Percentiles rank a stretch among this genome's conserved stretches.
Conservation (phyloP, 2,113 vertebrate genomes). For the Puffinus mauretanicus region DNA sequence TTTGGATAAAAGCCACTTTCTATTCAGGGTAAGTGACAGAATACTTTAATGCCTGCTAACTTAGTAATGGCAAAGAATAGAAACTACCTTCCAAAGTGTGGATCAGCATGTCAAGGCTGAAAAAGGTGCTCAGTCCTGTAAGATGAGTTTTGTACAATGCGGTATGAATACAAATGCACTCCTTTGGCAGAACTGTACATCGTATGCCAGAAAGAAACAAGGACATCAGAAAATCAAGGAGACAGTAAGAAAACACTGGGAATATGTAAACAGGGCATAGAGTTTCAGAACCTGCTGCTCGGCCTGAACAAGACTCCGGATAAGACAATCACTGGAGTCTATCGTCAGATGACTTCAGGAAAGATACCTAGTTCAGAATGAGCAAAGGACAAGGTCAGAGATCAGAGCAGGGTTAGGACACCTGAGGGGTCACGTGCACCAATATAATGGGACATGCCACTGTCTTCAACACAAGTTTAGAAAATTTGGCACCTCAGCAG, state of each 20-base stretch:
- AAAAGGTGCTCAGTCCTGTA: not conserved
- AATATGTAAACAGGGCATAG: not conserved
- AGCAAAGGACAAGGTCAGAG: not conserved
- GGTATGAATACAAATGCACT: not conserved
- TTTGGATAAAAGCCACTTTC: slow-evolving; percentile 13
- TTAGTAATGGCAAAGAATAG: not conserved
- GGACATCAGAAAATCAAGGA: slow-evolving; percentile 15
- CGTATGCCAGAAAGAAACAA: not conserved
- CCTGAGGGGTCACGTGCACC: not conserved
- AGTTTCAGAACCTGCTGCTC: not conserved
- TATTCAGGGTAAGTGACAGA: not conserved
- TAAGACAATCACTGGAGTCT: not conserved
- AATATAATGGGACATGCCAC: not conserved
- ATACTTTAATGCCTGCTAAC: not conserved
- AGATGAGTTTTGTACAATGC: not conserved
- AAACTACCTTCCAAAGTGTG: not conserved
- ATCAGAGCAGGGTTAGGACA: not conserved
- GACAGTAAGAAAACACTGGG: not conserved
- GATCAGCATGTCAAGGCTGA: not conserved
- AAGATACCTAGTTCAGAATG: not conserved
- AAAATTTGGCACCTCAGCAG: not conserved
- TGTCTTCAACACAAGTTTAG: not conserved
- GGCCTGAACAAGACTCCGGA: not conserved
- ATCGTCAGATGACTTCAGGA: not conserved
- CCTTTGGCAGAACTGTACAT: not conserved